These are phyloP conservation scores for Peromyscus polionotus DNA, from an alignment of 2,113 vertebrate species.

Conservation along the genomic window DNA sequence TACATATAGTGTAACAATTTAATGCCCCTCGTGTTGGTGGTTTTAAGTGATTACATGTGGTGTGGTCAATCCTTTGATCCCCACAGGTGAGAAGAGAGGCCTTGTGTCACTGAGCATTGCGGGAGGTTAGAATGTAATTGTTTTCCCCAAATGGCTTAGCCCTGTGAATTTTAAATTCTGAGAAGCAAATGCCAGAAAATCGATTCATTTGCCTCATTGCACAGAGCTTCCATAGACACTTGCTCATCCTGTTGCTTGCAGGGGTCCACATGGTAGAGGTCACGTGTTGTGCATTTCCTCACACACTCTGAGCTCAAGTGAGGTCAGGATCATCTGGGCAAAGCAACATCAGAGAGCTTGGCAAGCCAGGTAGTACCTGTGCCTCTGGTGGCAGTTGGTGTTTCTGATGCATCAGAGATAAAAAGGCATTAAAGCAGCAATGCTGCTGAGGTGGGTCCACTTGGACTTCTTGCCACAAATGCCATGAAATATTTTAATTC, in stretches of 20 bases:
- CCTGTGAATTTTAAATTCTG: conserved; percentile 12
- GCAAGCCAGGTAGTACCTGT: not conserved
- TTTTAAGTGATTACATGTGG: not conserved
- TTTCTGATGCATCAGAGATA: conserved; percentile 7
- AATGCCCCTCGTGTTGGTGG: not conserved
- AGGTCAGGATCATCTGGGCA: conserved; percentile 32
- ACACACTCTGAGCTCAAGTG: not conserved
- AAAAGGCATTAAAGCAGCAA: not conserved
- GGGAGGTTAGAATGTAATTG: not conserved
- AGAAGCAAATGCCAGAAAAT: conserved; percentile 47
- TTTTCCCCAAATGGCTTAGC: not conserved
- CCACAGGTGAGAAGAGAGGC: not conserved
- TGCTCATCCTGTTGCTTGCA: not conserved
- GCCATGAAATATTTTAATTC: conserved; percentile 35
- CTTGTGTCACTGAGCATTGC: no score
- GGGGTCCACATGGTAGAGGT: not conserved
- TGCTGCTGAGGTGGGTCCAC: not conserved
- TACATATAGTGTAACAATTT: no score
- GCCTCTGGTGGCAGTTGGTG: not conserved
- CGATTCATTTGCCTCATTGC: conserved; percentile 58
- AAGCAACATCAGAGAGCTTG: not conserved
- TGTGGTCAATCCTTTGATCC: not conserved
- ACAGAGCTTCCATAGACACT: conserved; percentile 14
- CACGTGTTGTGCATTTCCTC: accelerated
- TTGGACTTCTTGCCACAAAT: not conserved